Conservation (phyloP, 1,140 invertebrate species). For the Hermatobates lingyangjiaoensis region DNA sequence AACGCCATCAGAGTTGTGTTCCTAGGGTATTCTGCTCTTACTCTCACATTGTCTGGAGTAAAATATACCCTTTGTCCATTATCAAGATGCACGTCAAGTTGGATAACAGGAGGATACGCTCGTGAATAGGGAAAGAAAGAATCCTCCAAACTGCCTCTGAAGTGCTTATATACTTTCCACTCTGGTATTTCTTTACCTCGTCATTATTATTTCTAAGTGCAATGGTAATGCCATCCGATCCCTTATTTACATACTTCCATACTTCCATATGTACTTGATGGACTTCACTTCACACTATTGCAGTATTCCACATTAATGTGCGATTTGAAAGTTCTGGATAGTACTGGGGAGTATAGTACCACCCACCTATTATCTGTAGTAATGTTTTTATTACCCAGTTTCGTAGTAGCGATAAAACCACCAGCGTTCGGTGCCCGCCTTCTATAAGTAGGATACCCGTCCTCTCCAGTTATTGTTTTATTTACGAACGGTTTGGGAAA, state of each 20-base stretch:
- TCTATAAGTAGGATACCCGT: conserved; percentile 23
- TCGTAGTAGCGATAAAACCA: conserved; percentile 8
- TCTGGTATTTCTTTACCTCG: conserved; percentile 22
- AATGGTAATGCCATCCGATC: conserved; percentile 14
- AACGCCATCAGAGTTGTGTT: conserved; percentile 8
- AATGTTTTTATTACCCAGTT: conserved; percentile 1
- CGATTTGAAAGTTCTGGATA: conserved; percentile 20
- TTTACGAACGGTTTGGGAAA: conserved; percentile 21
- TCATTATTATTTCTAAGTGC: conserved; percentile 15
- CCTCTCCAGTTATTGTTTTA: conserved; percentile 22
- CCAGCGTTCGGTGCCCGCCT: conserved; percentile 15
- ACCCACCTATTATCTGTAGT: conserved; percentile 24
- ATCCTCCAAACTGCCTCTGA: conserved; percentile 25
- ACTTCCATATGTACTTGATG: conserved; percentile 26
- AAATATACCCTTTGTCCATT: conserved; percentile 19
- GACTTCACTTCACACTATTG: conserved; percentile 21
- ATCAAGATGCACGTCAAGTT: conserved; percentile 22
- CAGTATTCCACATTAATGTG: conserved; percentile 25
- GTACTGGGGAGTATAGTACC: conserved; percentile 22
- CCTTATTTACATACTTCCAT: conserved; percentile 27
- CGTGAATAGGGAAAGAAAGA: conserved; percentile 21
- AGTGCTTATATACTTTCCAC: conserved; percentile 20
- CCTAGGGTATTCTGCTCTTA: conserved; percentile 4
- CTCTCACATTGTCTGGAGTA: conserved; percentile 7
- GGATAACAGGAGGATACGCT: conserved; percentile 21